Conservation (phyloP, 2,797 vertebrate species). For the Podargus strigoides region DNA sequence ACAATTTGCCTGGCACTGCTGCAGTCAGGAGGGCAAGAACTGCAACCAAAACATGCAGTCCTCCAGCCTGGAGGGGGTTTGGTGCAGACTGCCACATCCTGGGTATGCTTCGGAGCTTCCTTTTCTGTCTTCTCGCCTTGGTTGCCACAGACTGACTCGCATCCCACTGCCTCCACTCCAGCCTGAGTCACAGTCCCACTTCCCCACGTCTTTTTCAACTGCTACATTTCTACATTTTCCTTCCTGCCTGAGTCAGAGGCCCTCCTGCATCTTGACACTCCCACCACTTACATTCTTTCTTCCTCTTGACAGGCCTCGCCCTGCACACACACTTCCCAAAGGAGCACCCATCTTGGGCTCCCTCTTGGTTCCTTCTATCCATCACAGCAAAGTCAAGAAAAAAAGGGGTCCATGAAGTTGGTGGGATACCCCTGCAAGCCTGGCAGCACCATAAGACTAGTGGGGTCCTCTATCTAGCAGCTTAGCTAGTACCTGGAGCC, state of each 20-base stretch:
- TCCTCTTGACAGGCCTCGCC: background rate
- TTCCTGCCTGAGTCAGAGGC: constrained; percentile 60
- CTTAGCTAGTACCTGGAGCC: background rate
- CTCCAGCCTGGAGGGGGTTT: background rate
- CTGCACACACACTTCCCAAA: background rate
- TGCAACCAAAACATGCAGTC: background rate
- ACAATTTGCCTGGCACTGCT: background rate
- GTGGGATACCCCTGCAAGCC: background rate
- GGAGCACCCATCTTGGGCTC: background rate
- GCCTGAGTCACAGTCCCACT: constrained; percentile 56
- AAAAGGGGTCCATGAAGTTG: background rate
- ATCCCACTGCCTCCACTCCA: background rate
- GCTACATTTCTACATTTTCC: constrained; percentile 55
- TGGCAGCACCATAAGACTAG: background rate
- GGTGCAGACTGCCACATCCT: background rate
- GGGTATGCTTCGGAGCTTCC: background rate
- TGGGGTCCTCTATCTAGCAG: background rate
- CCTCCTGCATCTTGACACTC: constrained; percentile 19
- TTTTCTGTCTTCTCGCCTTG: background rate
- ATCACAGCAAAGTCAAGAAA: background rate
- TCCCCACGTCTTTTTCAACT: constrained; percentile 24
- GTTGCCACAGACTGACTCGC: background rate
- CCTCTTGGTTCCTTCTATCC: background rate
- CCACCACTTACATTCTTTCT: constrained; percentile 15
- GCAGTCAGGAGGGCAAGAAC: background rate